Evolutionary conservation across 2,113 vertebrate genomes (phyloP).

Genomic region (Neogale vison): DNA sequence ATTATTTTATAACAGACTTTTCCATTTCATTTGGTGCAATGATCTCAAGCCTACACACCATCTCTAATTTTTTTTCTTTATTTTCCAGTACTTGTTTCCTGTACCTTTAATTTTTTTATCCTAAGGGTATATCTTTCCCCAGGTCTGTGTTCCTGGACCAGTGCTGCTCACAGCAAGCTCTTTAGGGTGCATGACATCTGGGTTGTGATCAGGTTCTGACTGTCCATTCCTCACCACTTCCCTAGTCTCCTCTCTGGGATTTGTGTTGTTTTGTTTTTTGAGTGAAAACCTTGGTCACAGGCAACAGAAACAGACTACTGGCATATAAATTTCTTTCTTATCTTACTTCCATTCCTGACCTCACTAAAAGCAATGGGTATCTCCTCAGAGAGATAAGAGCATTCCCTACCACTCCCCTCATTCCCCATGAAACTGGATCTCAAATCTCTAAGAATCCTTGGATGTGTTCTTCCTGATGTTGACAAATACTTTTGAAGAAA

Average conservation of each 20-base stretch:
- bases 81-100: background rate
- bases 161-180: background rate
- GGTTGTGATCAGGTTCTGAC: background rate
- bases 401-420: background rate
- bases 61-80: background rate
- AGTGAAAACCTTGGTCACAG: background rate
- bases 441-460: background rate
- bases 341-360: background rate
- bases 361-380: background rate
- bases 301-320: background rate
- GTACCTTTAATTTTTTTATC: background rate
- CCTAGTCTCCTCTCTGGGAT: background rate
- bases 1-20: background rate
- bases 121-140: background rate
- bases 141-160: background rate
- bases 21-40: background rate
- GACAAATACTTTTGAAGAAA: background rate
- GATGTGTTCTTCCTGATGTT: slow-evolving; percentile 11
- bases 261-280: background rate
- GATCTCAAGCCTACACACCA: background rate
- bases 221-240: background rate
- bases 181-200: background rate
- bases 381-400: background rate
- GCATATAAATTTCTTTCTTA: background rate
- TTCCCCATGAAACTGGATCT: background rate